Evolutionary conservation across 2,113 vertebrate species (phyloP), one percentile per base, ranked within the genome.

Genomic region (Cygnus buccinator): DNA sequence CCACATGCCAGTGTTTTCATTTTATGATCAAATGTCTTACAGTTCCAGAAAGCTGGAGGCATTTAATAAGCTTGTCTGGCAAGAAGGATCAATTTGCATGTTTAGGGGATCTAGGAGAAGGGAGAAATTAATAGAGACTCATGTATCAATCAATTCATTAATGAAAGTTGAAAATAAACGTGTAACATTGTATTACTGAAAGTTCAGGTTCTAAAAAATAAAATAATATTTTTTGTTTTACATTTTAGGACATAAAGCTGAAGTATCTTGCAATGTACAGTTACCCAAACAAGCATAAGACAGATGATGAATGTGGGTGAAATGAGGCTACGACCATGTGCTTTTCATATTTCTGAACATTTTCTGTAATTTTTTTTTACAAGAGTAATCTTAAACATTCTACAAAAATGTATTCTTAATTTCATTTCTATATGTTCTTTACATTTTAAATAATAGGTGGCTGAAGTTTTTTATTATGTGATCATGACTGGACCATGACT

Each of bases 11-110:
- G 14, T 79, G 41, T 92, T 95, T 93, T 96, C 13, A 72, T 96
- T 97, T 95, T 84, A 62, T 93, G 62, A 94, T 92, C 35, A 92
- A 89, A 90, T 75, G 31, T 57, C 66, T 87, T 82, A 54, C 5
- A 39, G 37, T 87, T 94, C 74, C 87, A 93, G 88, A 92, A 92
- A 96, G 43, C 61, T 57, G 81, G 80, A 89, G 68, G 73, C 77
- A 89, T 79, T 96, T 94, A 92, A 68, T 93, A 96, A 79, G 70
- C 39, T 65, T 67, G 39, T 84, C 57, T 84, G 73, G 39, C 35
- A 92, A 92, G 54, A 46, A 79, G 62, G 54, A 94, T 85, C 75
- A 59, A 66, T 94, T 92, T 82, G 19, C 10, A 20, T 72, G 23
- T 87, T 95, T 83, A 81, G 12, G 5, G 7, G 8, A 41, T 55